Conservation (phyloP, 2,797 vertebrate species). For the Mallotus villosus region DNA sequence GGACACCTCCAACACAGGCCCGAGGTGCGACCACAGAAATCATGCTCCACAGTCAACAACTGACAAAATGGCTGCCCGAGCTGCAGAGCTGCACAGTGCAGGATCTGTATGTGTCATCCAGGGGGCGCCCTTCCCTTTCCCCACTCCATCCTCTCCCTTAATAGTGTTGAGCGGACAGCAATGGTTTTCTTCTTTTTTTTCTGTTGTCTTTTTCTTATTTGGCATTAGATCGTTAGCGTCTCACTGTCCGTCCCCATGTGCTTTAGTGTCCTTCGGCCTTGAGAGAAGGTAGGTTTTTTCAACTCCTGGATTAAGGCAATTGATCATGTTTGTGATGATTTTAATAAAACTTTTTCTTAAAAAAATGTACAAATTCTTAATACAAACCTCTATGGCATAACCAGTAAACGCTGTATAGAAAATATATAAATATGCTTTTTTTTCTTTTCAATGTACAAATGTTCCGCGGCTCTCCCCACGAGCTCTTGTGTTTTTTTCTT, state of each 20-base stretch:
- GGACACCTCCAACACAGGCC: conserved; percentile 36
- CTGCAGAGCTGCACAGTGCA: conserved; percentile 33
- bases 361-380: conserved; percentile 92
- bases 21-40: conserved; percentile 36
- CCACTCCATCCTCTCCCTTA: conserved; percentile 28
- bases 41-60: conserved; percentile 15
- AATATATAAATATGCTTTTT: conserved; percentile 98
- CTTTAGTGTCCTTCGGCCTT: conserved; percentile 71
- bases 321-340: conserved; percentile 89
- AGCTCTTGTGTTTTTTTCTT: conserved; percentile 36
- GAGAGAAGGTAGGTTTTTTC: conserved; percentile 66
- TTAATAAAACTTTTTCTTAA: conserved; percentile 87
- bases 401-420: conserved; percentile 94
- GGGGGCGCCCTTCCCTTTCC: conserved; percentile 33
- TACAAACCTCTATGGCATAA: conserved; percentile 93
- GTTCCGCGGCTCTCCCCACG: conserved; percentile 67
- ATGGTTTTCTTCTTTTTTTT: neutral
- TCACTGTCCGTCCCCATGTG: conserved; percentile 42
- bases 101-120: conserved; percentile 24
- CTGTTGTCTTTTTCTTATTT: conserved; percentile 63
- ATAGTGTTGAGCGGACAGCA: conserved; percentile 21
- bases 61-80: conserved; percentile 55
- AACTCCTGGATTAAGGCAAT: conserved; percentile 92
- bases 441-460: conserved; percentile 91
- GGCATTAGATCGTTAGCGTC: conserved; percentile 77